Conservation (phyloP, 2,797 vertebrate species). For the Lates japonicus region DNA sequence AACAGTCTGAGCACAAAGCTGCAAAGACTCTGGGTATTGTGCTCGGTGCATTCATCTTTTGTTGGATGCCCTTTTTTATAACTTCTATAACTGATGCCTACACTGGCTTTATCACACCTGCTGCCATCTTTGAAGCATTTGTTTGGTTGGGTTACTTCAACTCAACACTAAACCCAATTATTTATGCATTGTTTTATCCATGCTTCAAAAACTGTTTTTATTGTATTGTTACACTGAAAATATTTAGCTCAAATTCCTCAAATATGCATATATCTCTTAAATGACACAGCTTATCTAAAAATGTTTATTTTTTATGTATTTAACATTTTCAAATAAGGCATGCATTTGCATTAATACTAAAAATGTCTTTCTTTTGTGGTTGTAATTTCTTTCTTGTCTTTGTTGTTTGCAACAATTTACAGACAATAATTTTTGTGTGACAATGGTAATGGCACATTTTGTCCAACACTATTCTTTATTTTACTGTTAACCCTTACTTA, state of each 20-base stretch:
- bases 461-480: no score
- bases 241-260: background rate
- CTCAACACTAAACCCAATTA: conserved; percentile 77
- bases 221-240: conserved; percentile 18
- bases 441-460: no score
- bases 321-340: no score
- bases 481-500: no score
- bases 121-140: conserved; percentile 67
- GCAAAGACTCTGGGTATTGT: conserved; percentile 78
- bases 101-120: conserved; percentile 69
- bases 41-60: conserved; percentile 74
- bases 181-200: conserved; percentile 67
- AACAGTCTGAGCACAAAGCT: conserved; percentile 74
- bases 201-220: conserved; percentile 34
- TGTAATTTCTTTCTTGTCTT: no score
- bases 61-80: conserved; percentile 78
- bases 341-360: no score
- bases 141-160: conserved; percentile 79
- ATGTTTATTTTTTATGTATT: no score
- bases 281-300: no score
- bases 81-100: conserved; percentile 65
- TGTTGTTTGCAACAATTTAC: no score
- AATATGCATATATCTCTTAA: background rate
- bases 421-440: no score
- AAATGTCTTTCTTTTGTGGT: no score